These are phyloP conservation scores for Atrina japonica DNA, from an alignment of 2,888 invertebrate species.

Conservation along the genomic window DNA sequence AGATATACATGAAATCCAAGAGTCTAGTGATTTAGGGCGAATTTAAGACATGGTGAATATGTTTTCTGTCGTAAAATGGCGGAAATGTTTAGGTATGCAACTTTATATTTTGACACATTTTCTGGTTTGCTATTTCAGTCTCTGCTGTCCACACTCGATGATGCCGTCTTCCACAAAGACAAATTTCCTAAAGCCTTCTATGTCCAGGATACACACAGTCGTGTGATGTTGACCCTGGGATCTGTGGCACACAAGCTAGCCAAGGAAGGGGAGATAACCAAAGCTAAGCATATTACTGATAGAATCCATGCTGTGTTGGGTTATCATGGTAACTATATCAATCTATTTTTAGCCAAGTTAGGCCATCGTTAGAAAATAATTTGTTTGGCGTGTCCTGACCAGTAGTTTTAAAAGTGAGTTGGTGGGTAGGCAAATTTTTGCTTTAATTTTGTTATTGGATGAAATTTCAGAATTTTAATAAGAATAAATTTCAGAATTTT, in stretches of 20 bases:
- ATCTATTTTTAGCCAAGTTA: no score
- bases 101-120: no score
- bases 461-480: no score
- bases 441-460: not conserved
- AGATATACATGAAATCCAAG: no score
- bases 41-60: no score
- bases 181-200: slow-evolving; percentile 34
- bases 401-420: no score
- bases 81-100: not conserved
- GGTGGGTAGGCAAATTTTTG: not conserved
- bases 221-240: slow-evolving; percentile 58
- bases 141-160: slow-evolving; percentile 29
- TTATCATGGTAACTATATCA: slow-evolving; percentile 57
- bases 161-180: slow-evolving; percentile 51
- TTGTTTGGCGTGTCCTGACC: no score
- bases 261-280: slow-evolving; percentile 39
- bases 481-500: no score
- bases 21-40: no score
- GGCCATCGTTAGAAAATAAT: no score
- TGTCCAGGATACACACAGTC: slow-evolving; percentile 49
- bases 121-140: not conserved
- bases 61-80: no score
- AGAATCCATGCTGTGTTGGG: slow-evolving; percentile 58
- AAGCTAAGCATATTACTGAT: slow-evolving; percentile 45
- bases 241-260: slow-evolving; percentile 44